A percentile compares a stretch with the other conserved stretches of the same genome.
Evolutionary conservation across 1,140 invertebrate genomes (phyloP).

Genomic region (Drosophila sturtevanti): DNA sequence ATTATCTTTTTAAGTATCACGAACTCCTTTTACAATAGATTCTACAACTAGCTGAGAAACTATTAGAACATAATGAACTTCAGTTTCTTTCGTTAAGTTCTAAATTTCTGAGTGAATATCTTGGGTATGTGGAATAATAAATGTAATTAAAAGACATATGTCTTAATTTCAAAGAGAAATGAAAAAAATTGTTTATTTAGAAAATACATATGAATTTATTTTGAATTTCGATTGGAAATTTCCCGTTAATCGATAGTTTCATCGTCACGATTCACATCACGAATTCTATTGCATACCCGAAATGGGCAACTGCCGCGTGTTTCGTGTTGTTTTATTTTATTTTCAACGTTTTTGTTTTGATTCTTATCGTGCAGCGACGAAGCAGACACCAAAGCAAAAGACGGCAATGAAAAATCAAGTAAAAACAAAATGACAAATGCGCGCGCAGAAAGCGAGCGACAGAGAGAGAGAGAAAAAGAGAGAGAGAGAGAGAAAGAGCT

Average conservation of each 20-base stretch:
- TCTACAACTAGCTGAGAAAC: too few species aligned
- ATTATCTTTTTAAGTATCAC: too few species aligned
- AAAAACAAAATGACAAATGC: slow-evolving; percentile 73
- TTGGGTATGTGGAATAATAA: too few species aligned
- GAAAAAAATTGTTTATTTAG: too few species aligned
- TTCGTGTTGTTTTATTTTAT: slow-evolving; percentile 17
- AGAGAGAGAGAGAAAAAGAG: slow-evolving; percentile 18
- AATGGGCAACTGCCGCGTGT: neutral
- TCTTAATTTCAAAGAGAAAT: too few species aligned
- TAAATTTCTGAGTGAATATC: too few species aligned
- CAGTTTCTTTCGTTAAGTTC: too few species aligned
- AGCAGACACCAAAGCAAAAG: slow-evolving; percentile 55
- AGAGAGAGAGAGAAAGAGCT: slow-evolving; percentile 24
- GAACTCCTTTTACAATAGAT: too few species aligned
- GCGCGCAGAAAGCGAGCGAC: slow-evolving; percentile 25
- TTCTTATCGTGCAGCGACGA: slow-evolving; percentile 65
- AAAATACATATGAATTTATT: neutral
- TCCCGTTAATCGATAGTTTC: neutral
- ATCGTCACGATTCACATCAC: neutral
- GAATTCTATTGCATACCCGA: neutral
- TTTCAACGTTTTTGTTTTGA: slow-evolving; percentile 75
- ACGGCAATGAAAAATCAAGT: slow-evolving; percentile 59
- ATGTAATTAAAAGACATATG: too few species aligned
- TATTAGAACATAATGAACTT: too few species aligned
- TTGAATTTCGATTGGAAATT: neutral